phyloP scores from a whole-genome alignment of 2,797 vertebrate species.

The Betta splendens region DNA sequence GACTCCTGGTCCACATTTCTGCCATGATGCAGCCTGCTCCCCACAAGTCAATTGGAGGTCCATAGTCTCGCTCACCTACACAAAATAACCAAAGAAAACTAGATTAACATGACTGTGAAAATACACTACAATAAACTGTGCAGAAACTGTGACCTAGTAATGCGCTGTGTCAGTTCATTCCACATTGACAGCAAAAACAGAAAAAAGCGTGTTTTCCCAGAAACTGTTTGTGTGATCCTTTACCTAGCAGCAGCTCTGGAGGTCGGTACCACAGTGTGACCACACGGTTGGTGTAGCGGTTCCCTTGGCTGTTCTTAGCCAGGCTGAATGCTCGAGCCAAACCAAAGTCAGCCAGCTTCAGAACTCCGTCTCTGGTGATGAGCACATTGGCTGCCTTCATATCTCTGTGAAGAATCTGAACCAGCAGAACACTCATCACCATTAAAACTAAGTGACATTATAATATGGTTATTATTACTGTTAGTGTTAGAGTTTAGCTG shows the following conservation, averaged over 20 bases:
- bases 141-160: too few species aligned
- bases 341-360: slow-evolving; percentile 97
- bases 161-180: too few species aligned
- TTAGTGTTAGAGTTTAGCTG: background rate
- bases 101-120: background rate
- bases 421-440: background rate
- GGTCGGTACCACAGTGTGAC: slow-evolving; percentile 98
- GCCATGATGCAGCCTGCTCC: slow-evolving; percentile 98
- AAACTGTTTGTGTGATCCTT: slow-evolving; percentile 48
- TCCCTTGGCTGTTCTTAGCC: slow-evolving; percentile 97
- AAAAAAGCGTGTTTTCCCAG: too few species aligned
- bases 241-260: slow-evolving; percentile 94
- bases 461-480: background rate
- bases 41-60: slow-evolving; percentile 98
- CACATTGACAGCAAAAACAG: too few species aligned
- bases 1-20: slow-evolving; percentile 99
- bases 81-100: background rate
- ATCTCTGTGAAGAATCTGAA: slow-evolving; percentile 94
- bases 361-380: slow-evolving; percentile 93
- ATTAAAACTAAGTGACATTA: background rate
- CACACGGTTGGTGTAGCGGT: slow-evolving; percentile 97
- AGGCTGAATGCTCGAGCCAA: slow-evolving; percentile 96
- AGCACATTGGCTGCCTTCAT: slow-evolving; percentile 98
- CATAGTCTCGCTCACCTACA: slow-evolving; percentile 94
- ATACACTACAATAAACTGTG: too few species aligned